phyloP scores from a whole-genome alignment of 2,888 invertebrate species.

The Acleris sparsana region DNA sequence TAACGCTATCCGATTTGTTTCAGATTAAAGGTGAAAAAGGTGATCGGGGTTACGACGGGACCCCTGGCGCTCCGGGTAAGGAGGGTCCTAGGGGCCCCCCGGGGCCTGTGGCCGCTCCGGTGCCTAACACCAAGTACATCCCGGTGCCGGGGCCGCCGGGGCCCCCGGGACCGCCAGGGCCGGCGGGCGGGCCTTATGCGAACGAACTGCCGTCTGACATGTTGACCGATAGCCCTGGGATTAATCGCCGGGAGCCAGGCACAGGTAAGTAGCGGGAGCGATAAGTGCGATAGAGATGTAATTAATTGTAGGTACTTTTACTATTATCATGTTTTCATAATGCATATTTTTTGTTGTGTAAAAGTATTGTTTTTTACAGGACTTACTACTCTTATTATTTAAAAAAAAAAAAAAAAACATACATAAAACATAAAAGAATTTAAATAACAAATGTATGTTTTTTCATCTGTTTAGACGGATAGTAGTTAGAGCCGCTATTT shows the following conservation, averaged over 20 bases:
- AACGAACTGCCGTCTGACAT: constrained; percentile 67
- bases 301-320: neutral
- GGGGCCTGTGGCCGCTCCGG: constrained; percentile 82
- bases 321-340: neutral
- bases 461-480: no score
- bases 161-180: constrained; percentile 86
- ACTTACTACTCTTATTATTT: no score
- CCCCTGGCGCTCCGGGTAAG: constrained; percentile 72
- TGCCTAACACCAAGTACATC: constrained; percentile 85
- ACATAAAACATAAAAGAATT: no score
- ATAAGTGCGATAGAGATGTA: constrained; percentile 9
- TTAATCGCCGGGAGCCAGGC: constrained; percentile 64
- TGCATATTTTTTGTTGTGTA: neutral
- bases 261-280: constrained; percentile 50
- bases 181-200: constrained; percentile 51
- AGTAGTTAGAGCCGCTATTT: no score
- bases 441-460: no score
- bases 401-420: no score
- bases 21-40: constrained; percentile 87
- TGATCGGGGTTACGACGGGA: constrained; percentile 87
- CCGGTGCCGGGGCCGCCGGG: constrained; percentile 90
- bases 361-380: neutral
- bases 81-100: constrained; percentile 86
- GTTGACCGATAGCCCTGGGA: constrained; percentile 73
- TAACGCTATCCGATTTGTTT: constrained; percentile 29